Percentiles rank a stretch among this genome's conserved stretches.
These are phyloP conservation scores for Hylaeus anthracinus DNA, from an alignment of 1,140 invertebrate genomes.

Conservation along the genomic window DNA sequence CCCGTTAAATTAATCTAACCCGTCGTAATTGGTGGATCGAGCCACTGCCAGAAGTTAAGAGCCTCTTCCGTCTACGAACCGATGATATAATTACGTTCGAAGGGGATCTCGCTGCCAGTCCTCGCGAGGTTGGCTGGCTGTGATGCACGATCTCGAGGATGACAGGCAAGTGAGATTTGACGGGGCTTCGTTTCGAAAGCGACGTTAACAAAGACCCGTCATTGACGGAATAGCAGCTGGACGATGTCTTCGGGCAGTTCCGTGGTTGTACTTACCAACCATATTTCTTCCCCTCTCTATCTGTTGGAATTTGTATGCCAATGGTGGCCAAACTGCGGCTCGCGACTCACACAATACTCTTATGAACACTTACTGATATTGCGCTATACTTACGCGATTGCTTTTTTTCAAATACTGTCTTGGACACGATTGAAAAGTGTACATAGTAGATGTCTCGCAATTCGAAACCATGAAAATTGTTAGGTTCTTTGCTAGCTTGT, in stretches of 20 bases:
- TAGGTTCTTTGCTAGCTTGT: too few species aligned
- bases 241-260: neutral
- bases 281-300: neutral
- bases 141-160: constrained; percentile 11
- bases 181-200: constrained; percentile 30
- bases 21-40: neutral
- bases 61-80: too few species aligned
- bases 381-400: too few species aligned
- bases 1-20: constrained; percentile 21
- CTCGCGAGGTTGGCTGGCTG: neutral
- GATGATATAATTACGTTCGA: constrained; percentile 37
- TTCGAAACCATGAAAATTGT: too few species aligned
- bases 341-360: too few species aligned
- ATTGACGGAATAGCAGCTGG: neutral
- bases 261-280: neutral
- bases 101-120: neutral
- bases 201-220: constrained; percentile 32
- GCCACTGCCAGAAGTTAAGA: neutral
- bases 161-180: constrained; percentile 9
- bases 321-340: too few species aligned
- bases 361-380: too few species aligned
- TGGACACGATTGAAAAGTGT: too few species aligned
- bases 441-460: too few species aligned
- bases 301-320: neutral
- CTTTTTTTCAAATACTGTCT: too few species aligned